Evolutionary conservation across 2,888 invertebrate species (phyloP).

Genomic region (Lagria hirta): DNA sequence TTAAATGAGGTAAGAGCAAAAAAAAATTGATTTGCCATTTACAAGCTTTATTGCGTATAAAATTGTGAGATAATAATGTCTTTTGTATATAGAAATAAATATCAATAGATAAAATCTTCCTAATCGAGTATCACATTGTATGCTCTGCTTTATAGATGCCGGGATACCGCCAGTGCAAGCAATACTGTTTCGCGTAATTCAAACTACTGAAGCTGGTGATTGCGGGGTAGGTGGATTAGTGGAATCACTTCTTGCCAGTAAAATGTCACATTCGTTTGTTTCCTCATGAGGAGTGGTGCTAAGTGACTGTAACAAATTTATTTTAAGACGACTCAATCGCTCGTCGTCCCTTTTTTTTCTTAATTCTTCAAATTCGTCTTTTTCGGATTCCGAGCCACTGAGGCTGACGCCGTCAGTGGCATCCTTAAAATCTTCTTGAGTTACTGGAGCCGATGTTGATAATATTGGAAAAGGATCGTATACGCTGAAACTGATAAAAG

Average conservation of each 20-base stretch:
- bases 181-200: constrained; percentile 11
- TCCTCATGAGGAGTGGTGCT: constrained; percentile 21
- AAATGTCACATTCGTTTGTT: constrained; percentile 9
- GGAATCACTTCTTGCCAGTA: constrained; percentile 4
- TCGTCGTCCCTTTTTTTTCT: constrained; percentile 70
- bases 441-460: constrained; percentile 37
- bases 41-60: too few relatives aligned
- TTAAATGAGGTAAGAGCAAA: too few relatives aligned
- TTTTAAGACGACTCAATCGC: constrained; percentile 52
- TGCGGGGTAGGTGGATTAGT: constrained; percentile 7
- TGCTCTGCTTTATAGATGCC: too few relatives aligned
- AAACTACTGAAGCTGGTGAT: constrained; percentile 9
- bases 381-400: constrained; percentile 49
- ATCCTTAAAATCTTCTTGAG: constrained; percentile 33
- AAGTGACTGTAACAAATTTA: constrained; percentile 38
- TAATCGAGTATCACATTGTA: too few relatives aligned
- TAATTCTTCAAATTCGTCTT: constrained; percentile 63
- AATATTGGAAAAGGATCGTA: constrained; percentile 37
- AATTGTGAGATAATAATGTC: too few relatives aligned
- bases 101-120: too few relatives aligned
- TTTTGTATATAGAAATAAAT: too few relatives aligned
- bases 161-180: too few relatives aligned
- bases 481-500: constrained; percentile 27
- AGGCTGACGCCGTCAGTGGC: constrained; percentile 50
- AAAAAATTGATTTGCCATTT: too few relatives aligned